Evolutionary conservation across 1,140 invertebrate genomes (phyloP), one percentile per base, ranked within the genome.

Genomic region (Sycophaga agraensis): DNA sequence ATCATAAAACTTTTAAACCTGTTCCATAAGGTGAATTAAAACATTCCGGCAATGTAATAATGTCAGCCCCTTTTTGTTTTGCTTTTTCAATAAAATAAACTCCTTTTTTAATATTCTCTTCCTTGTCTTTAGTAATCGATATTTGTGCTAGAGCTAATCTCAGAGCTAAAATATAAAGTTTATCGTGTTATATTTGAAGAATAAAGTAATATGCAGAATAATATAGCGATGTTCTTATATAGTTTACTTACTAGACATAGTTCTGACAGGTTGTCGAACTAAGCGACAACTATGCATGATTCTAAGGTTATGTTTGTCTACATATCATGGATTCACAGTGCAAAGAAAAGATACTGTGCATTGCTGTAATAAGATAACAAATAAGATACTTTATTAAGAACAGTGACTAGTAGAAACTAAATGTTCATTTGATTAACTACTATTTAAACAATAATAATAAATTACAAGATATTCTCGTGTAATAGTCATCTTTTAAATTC

Each of bases 21-120:
- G 91, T 92, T 63, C 94, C 94, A 82, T 97, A 97, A 0, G 94
- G 94, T 26, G 90, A 93, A 80, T 97, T 97, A 70, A 97, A 98
- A 72, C 94, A 97, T 83, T 98, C 94, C 0, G 94, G 94, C 12
- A 97, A 73, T 0, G 87, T 87, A 14, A 97, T 84, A 22, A 98
- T 70, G 39, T 91, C 84, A 1, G 93, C 91, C 16, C 90, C 87
- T 51, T 87, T 82, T 59, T 86, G 73, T 68, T 89, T 90, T 3
- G 92, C 93, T 57, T 86, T 82, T 67, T 87, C 82, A 51, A 97
- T 91, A 50, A 89, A 84, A 43, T 83, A 83, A 1, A 88, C 73
- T 11, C 92, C 93, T 67, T 85, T 84, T 22, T 82, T 74, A 7
- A 97, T 75, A 80, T 97, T 98, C 39, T 85, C 84, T 8, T 73